These are phyloP conservation scores for Halesus radiatus DNA, from an alignment of 1,140 invertebrate genomes.

Conservation along the genomic window DNA sequence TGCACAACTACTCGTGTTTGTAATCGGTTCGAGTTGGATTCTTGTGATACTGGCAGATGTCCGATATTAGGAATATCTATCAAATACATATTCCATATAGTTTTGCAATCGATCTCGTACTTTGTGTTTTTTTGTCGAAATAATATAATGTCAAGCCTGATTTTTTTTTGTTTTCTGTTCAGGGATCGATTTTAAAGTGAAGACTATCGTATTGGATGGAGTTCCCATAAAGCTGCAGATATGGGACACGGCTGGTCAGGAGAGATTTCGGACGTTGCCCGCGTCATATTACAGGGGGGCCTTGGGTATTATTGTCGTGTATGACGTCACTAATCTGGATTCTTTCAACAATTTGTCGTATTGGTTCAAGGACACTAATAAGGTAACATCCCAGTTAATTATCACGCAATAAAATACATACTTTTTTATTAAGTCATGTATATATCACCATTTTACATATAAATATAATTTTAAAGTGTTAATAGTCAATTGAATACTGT, in stretches of 20 bases:
- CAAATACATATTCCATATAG: no score
- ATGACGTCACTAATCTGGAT: conserved; percentile 88
- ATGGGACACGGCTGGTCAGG: conserved; percentile 85
- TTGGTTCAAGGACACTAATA: conserved; percentile 89
- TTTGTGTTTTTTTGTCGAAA: no score
- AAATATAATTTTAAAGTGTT: no score
- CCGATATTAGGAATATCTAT: no score
- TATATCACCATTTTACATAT: no score
- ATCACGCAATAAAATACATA: no score
- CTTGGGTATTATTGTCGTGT: conserved; percentile 90
- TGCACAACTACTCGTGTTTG: no score
- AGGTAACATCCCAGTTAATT: conserved; percentile 67
- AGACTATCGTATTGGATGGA: conserved; percentile 88
- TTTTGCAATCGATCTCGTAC: no score
- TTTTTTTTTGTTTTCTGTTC: conserved; percentile 50
- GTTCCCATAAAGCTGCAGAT: conserved; percentile 90
- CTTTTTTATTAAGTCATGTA: no score
- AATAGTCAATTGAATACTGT: no score
- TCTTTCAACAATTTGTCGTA: conserved; percentile 90
- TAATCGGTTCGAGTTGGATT: no score
- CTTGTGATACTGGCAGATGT: no score
- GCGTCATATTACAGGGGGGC: conserved; percentile 90
- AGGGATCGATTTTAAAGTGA: conserved; percentile 94
- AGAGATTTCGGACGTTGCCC: conserved; percentile 85
- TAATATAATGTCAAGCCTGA: background rate